Base-by-base conservation (phyloP, 2,888 invertebrate species). In the Platycnemis pennipes region DNA sequence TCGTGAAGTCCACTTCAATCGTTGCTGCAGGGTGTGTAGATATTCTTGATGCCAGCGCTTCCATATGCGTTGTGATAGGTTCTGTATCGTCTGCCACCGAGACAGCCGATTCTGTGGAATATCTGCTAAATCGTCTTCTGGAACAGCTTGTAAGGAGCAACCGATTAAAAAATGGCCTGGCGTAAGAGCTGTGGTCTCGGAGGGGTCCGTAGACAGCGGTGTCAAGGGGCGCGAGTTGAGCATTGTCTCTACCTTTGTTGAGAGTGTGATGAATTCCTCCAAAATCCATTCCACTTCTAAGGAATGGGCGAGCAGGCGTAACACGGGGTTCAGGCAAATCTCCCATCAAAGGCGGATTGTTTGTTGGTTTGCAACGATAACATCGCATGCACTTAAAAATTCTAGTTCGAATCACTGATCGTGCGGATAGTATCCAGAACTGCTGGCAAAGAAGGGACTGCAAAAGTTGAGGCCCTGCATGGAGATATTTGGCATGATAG, bases 391-490 rank as follows among this genome's bases (percentile, higher is more conserved):
- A 26, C 26, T 63, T 63, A 22, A 63, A 63, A 63, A 63, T 63
- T 63, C 63, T 8, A 1, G 63, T 63, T 63, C 63, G 63, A 63
- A 63, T 63, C 63, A 63, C 63, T 63, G 63, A 63, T 63, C 26
- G 63, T 26, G 63, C 63, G 63, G 63, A 63, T 19, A 63, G 63
- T 26, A 63, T 63, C 63, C 63, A 63, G 63, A 63, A 63, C 63
- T 63, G 19, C 16, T 63, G 63, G 26, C 63, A 19, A 63, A 63
- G 63, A 37, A 37, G 16, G 42, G 44, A 37, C 37, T 86, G 86
- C 22, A 86, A 86, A 19, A 85, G 31, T 42, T 85, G 85, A 11
- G 85, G 85, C 31, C 85, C 85, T 31, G 85, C 85, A 85, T 85
- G 85, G 42, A 85, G 85, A 85, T 85, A 85, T 85, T 85, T 85